Base-by-base conservation (phyloP, 2,113 vertebrate genomes). In the Brachyhypopomus gauderio region DNA sequence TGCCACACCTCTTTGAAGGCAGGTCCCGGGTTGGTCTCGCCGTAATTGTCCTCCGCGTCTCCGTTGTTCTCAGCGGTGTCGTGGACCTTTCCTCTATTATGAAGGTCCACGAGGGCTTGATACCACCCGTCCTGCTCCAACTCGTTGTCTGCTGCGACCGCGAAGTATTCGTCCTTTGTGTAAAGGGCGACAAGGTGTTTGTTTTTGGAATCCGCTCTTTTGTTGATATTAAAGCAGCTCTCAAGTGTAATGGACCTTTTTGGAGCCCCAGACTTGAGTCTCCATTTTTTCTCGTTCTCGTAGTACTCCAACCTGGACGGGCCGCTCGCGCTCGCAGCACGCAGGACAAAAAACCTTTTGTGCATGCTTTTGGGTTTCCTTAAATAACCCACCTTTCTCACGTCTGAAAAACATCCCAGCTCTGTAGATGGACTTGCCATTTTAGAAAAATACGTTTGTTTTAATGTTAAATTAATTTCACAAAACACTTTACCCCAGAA, bases 331-430 rank as follows among this genome's bases (percentile, higher is more conserved):
- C 95, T 95, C 85, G 94, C 93, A 72, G 93, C 93, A 87, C 95
- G 93, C 89, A 97, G 90, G 84, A 97, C 96, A 85, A 97, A 97
- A 90, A 97, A 97, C 84, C 96, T 94, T 91, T 95, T 95, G 89
- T 97, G 96, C 95, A 96, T 96, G 92, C 95, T 97, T 93, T 97
- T 97, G 87, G 95, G 95, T 90, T 97, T 97, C 91, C 95, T 95
- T 91, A 97, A 94, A 92, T 97, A 97, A 87, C 96, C 96, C 93
- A 96, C 95, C 93, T 96, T 97, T 88, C 93, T 94, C 91, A 97
- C 95, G 89, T 96, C 95, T 5, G 95, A 96, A 89, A 95, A 94
- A 75, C 94, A 93, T 85, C 93, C 92, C 20, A 90, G 92, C 79
- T 95, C 93, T 25, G 85, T 80, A 17, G 92, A 93, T 75, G 94